These are phyloP conservation scores for Actinopyga echinites DNA, from an alignment of 53 echinoderm and acorn worm genomes.

Conservation along the genomic window DNA sequence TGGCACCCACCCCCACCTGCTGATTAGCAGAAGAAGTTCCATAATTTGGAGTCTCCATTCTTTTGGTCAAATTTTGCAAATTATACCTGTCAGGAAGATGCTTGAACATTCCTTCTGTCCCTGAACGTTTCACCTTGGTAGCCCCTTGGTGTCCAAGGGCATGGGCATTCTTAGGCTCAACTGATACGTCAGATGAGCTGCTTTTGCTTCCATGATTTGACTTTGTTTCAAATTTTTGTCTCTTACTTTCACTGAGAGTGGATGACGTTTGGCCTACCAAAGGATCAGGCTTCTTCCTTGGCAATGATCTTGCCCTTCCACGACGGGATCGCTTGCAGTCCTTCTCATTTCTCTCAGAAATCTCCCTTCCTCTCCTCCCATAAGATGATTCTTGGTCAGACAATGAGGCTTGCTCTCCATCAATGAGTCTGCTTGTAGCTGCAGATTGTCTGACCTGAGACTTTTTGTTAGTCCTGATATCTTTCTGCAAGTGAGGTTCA, in stretches of 20 bases:
- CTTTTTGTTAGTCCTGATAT: neutral
- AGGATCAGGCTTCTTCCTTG: neutral
- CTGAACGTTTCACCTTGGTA: neutral
- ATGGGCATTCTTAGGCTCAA: no score
- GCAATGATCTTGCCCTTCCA: constrained; percentile 14
- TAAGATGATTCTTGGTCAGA: constrained; percentile 17
- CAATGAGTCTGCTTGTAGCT: neutral
- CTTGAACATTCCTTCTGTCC: neutral
- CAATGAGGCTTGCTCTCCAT: constrained; percentile 7
- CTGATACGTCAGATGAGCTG: no score
- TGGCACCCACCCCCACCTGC: no score
- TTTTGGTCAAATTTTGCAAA: neutral
- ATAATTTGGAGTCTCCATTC: no score
- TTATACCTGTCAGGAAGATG: constrained; percentile 3
- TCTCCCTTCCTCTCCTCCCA: neutral
- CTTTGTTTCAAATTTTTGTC: no score
- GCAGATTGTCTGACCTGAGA: neutral
- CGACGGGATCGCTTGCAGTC: neutral
- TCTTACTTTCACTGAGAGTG: no score
- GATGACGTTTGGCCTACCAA: no score
- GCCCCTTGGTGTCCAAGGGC: no score
- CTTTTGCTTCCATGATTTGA: no score
- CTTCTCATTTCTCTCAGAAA: no score
- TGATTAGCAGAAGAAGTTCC: no score
- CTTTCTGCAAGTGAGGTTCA: neutral